A percentile compares a stretch with the other conserved stretches of the same genome.
These are phyloP conservation scores for Nesoenas mayeri DNA, from an alignment of 2,113 vertebrate species.

Conservation along the genomic window DNA sequence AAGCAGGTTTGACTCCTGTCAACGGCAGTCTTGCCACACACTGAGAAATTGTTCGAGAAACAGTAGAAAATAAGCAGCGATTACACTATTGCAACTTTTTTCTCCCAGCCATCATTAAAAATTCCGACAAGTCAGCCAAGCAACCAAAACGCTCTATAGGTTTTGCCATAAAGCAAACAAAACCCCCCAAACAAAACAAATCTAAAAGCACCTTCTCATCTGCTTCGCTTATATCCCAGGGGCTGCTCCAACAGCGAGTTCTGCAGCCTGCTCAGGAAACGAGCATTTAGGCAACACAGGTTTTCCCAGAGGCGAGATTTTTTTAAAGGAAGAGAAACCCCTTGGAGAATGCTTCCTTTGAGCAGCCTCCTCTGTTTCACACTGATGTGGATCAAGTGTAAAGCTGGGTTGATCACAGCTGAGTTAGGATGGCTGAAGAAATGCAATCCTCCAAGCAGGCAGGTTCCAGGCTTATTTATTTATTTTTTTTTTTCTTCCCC, in stretches of 20 bases:
- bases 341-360: background rate
- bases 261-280: constrained; percentile 13
- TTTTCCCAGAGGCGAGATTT: constrained; percentile 39
- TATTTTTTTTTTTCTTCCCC: background rate
- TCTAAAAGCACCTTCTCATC: constrained; percentile 38
- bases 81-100: background rate
- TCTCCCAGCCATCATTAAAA: background rate
- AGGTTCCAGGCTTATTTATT: background rate
- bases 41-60: background rate
- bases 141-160: background rate
- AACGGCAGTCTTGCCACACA: background rate
- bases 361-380: constrained; percentile 5
- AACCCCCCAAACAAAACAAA: background rate
- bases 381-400: background rate
- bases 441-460: background rate
- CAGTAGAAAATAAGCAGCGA: background rate
- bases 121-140: background rate
- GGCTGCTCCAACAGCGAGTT: constrained; percentile 1
- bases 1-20: background rate
- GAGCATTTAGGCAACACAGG: constrained; percentile 24
- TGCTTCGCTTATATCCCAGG: background rate
- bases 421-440: background rate
- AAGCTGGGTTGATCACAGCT: background rate
- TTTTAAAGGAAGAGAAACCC: constrained; percentile 36
- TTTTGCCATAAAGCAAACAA: constrained; percentile 38